Evolutionary conservation across 2,797 vertebrate species (phyloP), one percentile per base, ranked within the genome.

Genomic region (Harpagifer antarcticus): DNA sequence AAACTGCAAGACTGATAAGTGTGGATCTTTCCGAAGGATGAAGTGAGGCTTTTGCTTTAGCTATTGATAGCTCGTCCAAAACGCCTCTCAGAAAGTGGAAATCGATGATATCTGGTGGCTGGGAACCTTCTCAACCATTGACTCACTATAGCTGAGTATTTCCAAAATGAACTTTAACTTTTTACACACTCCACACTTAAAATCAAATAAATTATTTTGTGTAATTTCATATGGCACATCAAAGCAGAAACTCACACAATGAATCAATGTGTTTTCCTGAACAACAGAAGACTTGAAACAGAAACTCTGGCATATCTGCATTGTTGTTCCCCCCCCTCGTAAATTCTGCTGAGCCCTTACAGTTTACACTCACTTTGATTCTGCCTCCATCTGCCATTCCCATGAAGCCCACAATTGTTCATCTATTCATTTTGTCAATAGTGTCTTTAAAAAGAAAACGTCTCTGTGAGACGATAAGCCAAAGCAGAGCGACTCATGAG

Each of bases 281-380:
- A 17, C 77, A 72, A 68, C 63, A 71, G 42, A 77, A 42, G 56
- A 84, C 82, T 86, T 82, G 78, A 88, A 89, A 88, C 73, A 72
- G 68, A 83, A 76, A 74, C 72, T 57, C 61, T 79, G 61, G 49
- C 61, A 72, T 76, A 73, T 89, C 78, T 87, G 78, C 85, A 88
- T 88, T 80, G 74, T 78, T 80, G 74, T 70, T 4, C 8, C 44
- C 17, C 7, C 53, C 19, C 20, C 48, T 82, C 78, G 43, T 81
- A 81, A 88, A 86, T 90, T 91, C 78, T 86, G 84, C 82, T 83
- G 90, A 90, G 88, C 79, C 76, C 71, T 72, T 66, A 66, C 83
- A 79, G 85, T 91, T 91, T 88, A 68, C 72, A 86, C 75, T 75
- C 83, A 33, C 86, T 92, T 89, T 89, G 89, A 92, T 89, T 91